Conservation (phyloP, 2,797 vertebrate genomes). For the Cichlasoma orientale region DNA sequence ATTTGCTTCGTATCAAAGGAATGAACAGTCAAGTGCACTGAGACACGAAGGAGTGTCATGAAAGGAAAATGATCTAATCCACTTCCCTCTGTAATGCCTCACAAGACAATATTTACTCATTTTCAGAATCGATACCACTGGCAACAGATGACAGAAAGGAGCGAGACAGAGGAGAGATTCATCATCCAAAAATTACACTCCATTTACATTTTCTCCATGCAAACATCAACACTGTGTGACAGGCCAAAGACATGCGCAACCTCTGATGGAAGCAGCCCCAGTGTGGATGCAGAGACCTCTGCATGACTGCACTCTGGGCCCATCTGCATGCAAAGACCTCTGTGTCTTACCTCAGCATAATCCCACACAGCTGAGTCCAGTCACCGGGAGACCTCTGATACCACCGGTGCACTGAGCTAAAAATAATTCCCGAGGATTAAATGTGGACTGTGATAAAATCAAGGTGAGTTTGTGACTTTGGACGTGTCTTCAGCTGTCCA, state of each 20-base stretch:
- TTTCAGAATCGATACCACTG: constrained; percentile 56
- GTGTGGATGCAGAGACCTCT: constrained; percentile 50
- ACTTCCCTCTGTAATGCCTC: constrained; percentile 32
- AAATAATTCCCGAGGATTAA: constrained; percentile 65
- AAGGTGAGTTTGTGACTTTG: constrained; percentile 37
- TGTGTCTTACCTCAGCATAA: constrained; percentile 70
- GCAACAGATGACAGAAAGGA: constrained; percentile 34
- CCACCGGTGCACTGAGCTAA: constrained; percentile 52
- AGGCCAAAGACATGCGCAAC: constrained; percentile 35
- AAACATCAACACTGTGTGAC: constrained; percentile 57
- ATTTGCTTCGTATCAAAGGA: constrained; percentile 39
- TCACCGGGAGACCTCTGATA: constrained; percentile 59
- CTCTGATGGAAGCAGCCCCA: constrained; percentile 38
- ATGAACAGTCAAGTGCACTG: constrained; percentile 33
- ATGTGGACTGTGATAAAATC: constrained; percentile 39
- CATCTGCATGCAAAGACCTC: constrained; percentile 62
- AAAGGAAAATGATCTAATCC: constrained; percentile 64
- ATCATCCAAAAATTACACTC: constrained; percentile 67
- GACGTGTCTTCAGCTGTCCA: constrained; percentile 38
- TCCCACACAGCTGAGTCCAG: constrained; percentile 74
- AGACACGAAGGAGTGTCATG: constrained; percentile 41
- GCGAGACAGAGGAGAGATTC: not conserved
- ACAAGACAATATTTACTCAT: constrained; percentile 53
- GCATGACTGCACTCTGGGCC: constrained; percentile 42
- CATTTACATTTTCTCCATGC: constrained; percentile 66